Base-by-base conservation (phyloP, 2,113 vertebrate genomes). In the Corvus hawaiiensis region DNA sequence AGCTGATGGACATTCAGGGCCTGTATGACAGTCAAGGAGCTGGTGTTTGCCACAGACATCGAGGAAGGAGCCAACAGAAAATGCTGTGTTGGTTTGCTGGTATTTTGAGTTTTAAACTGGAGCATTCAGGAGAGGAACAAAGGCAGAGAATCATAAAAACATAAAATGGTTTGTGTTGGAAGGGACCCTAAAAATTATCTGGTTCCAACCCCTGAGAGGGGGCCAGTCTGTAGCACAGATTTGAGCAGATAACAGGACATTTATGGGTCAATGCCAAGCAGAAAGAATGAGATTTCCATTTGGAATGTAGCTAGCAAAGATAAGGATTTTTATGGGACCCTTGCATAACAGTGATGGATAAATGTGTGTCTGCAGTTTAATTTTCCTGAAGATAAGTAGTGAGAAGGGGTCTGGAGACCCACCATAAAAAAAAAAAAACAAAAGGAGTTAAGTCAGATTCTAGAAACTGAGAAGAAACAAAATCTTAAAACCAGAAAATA, bases 401-500 rank as follows among this genome's bases (percentile, higher is more conserved):
- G 18, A 75, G 6, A 81, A 81, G 7, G 6, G 12, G 17, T 58
- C 41, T 84, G 24, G 33, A 32, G 10, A 44, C 1, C 6, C 26
- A 68, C 3, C 5, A 43, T 3, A 1, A 3, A 16, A 17, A 41
- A 43, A 46, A 10, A n/a, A 33, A 43, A 13, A 41, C 39, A 11
- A 20, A 20, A 41, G 9, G 62, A 35, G 7, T 16, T 13, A 39
- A 30, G 6, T 58, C 13, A 44, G 13, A 32, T 13, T 49, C 12
- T 67, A 28, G 20, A 71, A 87, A 52, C 2, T 12, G 11, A 64
- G 13, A 59, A 48, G 15, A 68, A 89, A 22, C 5, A 69, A 48
- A 49, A n/a, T 16, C 39, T 48, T 63, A 55, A 64, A 66, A 35
- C 0, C 6, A 46, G 17, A 19, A 68, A 75, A 58, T 0, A 5